Percentiles rank a stretch among this genome's conserved stretches.
Evolutionary conservation across 2,113 vertebrate genomes (phyloP).

Genomic region (Chlorocebus sabaeus): DNA sequence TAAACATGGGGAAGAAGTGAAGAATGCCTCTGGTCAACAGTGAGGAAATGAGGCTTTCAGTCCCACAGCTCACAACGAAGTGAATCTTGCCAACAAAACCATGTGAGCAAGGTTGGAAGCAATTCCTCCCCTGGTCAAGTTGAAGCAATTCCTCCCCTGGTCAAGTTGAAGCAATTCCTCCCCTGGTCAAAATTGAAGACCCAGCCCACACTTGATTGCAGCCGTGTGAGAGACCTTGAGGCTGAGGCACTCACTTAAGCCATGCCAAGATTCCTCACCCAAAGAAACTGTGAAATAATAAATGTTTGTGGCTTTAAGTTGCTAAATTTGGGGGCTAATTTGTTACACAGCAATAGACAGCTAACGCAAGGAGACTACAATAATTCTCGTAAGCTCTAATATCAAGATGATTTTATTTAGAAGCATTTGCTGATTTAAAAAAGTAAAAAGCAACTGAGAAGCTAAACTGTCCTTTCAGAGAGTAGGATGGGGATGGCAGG

Average conservation of each 20-base stretch:
- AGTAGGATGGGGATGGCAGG: neutral
- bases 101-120: neutral
- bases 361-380: neutral
- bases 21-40: neutral
- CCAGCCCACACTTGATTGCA: neutral
- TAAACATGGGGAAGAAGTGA: neutral
- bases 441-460: neutral
- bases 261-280: neutral
- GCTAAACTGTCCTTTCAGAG: neutral
- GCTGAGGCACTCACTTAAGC: neutral
- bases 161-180: neutral
- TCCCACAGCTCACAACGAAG: neutral
- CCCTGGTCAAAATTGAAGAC: neutral
- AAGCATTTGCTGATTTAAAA: neutral
- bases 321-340: neutral
- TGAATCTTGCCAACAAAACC: neutral
- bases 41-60: neutral
- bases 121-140: neutral
- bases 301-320: neutral
- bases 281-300: neutral
- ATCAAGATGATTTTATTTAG: neutral
- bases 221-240: neutral
- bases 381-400: neutral
- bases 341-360: neutral
- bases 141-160: neutral